Evolutionary conservation across 1,140 invertebrate species (phyloP), one percentile per base, ranked within the genome.

Genomic region (Oscheius sp.): DNA sequence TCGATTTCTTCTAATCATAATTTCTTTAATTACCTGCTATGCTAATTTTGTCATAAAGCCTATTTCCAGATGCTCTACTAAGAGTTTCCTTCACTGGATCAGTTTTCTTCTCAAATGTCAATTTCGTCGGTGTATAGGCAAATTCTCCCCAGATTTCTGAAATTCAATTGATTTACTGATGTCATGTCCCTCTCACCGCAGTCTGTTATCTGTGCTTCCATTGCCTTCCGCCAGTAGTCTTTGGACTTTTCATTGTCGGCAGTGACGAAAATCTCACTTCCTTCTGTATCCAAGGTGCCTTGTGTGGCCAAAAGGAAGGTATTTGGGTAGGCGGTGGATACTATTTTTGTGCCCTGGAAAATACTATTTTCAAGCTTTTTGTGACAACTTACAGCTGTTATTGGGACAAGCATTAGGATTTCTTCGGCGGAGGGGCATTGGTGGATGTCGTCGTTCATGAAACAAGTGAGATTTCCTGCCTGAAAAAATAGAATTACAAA

Each of bases 21-120:
- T 20, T 2, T 31, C 0, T 59, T 31, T 20, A 59, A 10, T 10
- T 29, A 73, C 72, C 72, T 59, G 68, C 68, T 18, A 74, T 74
- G 28, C 42, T 49, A 34, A 74, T 62, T 13, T 73, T 66, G 20
- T 74, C 72, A 62, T 74, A 74, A n/a, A 74, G 64, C 32, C 36
- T 67, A 31, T 68, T 67, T 29, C 72, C 72, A 4, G 64, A 32
- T 32, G 46, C 64, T 29, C 72, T 67, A 26, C 72, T 62, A 23
- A 74, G 32, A 32, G 72, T 74, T 34, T 74, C 72, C 62, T 34
- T 49, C 23, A 71, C 58, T 26, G 72, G 72, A 46, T 68, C 72
- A 7, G 42, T 46, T 68, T 55, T 67, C 35, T 62, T 62, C 55
- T 74, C 68, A 28, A 49, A 42, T 26, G 59, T 58, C 20, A 74